Conservation (phyloP, 1,140 invertebrate species). For the Bacillus rossius region DNA sequence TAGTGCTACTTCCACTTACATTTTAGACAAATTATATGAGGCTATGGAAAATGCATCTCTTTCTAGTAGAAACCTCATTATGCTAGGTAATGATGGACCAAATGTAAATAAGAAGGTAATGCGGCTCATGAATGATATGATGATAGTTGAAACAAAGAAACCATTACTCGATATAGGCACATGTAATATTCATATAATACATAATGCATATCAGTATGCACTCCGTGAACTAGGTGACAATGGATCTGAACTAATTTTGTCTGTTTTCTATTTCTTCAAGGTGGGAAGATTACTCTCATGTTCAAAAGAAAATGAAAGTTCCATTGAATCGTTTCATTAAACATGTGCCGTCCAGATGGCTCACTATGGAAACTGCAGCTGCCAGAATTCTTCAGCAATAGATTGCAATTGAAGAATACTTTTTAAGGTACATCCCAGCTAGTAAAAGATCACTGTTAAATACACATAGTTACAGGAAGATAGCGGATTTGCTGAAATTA, state of each 20-base stretch:
- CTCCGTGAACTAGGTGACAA: not conserved
- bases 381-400: constrained; percentile 18
- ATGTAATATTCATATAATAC: constrained; percentile 7
- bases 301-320: not conserved
- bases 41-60: constrained; percentile 16
- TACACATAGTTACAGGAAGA: too few relatives aligned
- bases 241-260: constrained; percentile 18
- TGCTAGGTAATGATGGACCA: constrained; percentile 25
- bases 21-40: constrained; percentile 12
- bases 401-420: not conserved
- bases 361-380: constrained; percentile 6
- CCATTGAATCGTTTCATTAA: not conserved
- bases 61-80: constrained; percentile 14
- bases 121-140: constrained; percentile 10
- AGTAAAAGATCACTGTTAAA: too few relatives aligned
- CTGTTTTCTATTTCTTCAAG: constrained; percentile 20
- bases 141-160: not conserved
- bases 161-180: constrained; percentile 7
- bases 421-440: too few relatives aligned
- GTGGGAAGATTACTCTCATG: constrained; percentile 3
- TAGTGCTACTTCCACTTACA: constrained; percentile 14
- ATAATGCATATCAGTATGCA: constrained; percentile 5
- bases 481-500: too few relatives aligned
- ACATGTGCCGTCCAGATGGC: not conserved
- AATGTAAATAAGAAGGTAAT: constrained; percentile 28